These are phyloP conservation scores for Netelia inedita DNA, from an alignment of 2,888 invertebrate species.

Conservation along the genomic window DNA sequence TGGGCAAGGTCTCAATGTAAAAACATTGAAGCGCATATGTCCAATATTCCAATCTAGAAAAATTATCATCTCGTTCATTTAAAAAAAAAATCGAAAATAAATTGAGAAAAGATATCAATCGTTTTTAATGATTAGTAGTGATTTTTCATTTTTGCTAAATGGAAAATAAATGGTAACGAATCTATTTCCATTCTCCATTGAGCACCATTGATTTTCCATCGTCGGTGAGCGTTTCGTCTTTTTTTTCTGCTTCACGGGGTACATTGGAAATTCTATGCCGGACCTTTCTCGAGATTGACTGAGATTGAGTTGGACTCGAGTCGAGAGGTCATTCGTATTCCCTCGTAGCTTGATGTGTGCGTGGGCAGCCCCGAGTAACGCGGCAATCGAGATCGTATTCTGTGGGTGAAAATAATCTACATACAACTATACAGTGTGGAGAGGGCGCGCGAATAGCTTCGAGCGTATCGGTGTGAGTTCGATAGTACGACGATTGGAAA, in stretches of 20 bases:
- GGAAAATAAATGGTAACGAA: background rate
- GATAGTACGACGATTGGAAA: constrained; percentile 69
- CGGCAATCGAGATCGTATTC: constrained; percentile 5
- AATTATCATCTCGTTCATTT: constrained; percentile 1
- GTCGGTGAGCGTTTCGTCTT: too few relatives aligned
- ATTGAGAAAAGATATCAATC: background rate
- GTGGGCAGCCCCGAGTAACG: constrained; percentile 38
- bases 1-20: constrained; percentile 44
- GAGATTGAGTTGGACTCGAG: constrained; percentile 14
- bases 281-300: constrained; percentile 18
- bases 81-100: background rate
- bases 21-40: constrained; percentile 66
- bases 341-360: constrained; percentile 17
- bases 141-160: background rate
- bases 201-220: constrained; percentile 5
- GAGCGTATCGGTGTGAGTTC: constrained; percentile 48
- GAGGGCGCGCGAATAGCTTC: constrained; percentile 38
- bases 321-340: constrained; percentile 49
- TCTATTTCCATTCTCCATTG: background rate
- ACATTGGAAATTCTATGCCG: constrained; percentile 28
- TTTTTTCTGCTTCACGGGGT: background rate
- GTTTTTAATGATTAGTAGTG: background rate
- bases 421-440: constrained; percentile 26
- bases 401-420: constrained; percentile 18
- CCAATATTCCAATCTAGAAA: constrained; percentile 61